Conservation (phyloP, 2,797 vertebrate species). For the Potorous gilbertii region DNA sequence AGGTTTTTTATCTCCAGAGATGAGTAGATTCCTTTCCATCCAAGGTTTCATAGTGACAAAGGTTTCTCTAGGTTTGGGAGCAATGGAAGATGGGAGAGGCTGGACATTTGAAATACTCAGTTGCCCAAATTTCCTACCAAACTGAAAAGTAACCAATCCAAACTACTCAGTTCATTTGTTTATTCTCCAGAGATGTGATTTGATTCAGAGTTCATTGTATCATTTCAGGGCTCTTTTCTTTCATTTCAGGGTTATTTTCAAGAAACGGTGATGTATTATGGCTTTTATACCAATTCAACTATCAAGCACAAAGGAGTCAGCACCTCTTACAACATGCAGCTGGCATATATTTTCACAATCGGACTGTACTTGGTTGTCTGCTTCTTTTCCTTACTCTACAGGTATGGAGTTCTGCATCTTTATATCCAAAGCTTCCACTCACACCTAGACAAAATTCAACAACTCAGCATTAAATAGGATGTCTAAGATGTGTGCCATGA, state of each 20-base stretch:
- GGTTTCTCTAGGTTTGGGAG: background rate
- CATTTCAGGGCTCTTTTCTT: slow-evolving; percentile 92
- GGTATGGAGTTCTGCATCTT: slow-evolving; percentile 81
- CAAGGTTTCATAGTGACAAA: background rate
- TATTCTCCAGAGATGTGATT: background rate
- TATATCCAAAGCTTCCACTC: background rate
- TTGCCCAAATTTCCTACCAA: background rate
- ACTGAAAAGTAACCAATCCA: background rate
- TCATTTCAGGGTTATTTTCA: slow-evolving; percentile 92
- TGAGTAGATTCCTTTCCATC: background rate
- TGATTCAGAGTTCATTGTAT: slow-evolving; percentile 32
- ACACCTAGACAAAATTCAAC: slow-evolving; percentile 10
- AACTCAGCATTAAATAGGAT: background rate
- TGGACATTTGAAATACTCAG: background rate
- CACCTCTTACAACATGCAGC: slow-evolving; percentile 91
- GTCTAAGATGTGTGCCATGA: background rate
- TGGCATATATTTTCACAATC: slow-evolving; percentile 96
- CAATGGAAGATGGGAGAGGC: background rate
- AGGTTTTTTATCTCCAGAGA: background rate
- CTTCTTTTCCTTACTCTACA: slow-evolving; percentile 91
- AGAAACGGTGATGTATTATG: slow-evolving; percentile 93
- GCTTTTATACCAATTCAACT: slow-evolving; percentile 91
- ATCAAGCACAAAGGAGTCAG: slow-evolving; percentile 57
- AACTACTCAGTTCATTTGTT: background rate
- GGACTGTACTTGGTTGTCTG: slow-evolving; percentile 91